phyloP scores from a whole-genome alignment of 2,797 vertebrate genomes.

The Hipposideros larvatus region DNA sequence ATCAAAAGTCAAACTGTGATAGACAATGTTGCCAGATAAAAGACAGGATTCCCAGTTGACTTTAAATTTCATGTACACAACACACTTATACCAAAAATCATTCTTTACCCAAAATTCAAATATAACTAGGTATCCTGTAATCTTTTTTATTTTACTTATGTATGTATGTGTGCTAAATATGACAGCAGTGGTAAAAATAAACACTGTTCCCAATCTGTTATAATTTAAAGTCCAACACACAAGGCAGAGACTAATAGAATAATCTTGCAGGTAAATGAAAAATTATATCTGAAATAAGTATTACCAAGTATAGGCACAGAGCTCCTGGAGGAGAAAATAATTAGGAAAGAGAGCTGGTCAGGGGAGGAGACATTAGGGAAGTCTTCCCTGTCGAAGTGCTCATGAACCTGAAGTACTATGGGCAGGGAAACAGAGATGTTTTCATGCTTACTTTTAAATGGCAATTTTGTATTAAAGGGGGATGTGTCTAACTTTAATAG shows the following conservation, averaged over 20 bases:
- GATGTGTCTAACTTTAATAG: neutral
- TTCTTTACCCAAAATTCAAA: conserved; percentile 27
- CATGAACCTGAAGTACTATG: accelerated
- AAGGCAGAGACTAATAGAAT: neutral
- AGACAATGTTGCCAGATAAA: neutral
- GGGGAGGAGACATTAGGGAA: neutral
- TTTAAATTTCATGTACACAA: neutral
- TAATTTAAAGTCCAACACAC: neutral
- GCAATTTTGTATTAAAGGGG: neutral
- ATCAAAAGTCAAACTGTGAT: neutral
- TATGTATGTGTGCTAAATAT: neutral
- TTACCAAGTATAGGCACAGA: neutral
- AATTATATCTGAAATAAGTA: neutral
- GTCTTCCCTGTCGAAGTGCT: neutral
- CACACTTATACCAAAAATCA: no score
- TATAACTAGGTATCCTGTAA: neutral
- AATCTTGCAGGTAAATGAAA: neutral
- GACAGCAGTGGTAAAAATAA: neutral
- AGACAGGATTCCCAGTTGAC: neutral
- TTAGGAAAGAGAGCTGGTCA: neutral
- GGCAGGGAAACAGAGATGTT: neutral
- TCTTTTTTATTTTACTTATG: neutral
- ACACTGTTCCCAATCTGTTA: neutral
- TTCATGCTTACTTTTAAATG: neutral
- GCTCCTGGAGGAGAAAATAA: neutral